These are phyloP conservation scores for Triops cancriformis DNA, from an alignment of 1,140 invertebrate genomes.

Conservation along the genomic window DNA sequence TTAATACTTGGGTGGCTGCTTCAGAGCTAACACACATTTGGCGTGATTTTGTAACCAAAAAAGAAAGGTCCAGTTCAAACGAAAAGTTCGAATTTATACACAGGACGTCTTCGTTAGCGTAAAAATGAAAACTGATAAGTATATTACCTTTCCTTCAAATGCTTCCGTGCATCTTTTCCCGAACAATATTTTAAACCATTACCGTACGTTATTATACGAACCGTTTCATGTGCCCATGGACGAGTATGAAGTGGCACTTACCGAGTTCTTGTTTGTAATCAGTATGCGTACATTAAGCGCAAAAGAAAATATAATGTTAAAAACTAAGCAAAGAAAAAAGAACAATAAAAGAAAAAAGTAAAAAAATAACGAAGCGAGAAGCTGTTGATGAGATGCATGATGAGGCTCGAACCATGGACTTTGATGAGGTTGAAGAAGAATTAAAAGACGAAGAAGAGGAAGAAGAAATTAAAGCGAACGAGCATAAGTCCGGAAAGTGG, in stretches of 20 bases:
- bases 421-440: no score
- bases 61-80: not conserved
- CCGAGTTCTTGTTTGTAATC: no score
- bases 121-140: not conserved
- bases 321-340: no score
- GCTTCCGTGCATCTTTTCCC: not conserved
- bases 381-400: no score
- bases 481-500: no score
- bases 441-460: no score
- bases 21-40: not conserved
- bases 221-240: not conserved
- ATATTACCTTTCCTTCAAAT: not conserved
- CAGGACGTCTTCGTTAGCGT: not conserved
- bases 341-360: no score
- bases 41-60: not conserved
- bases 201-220: not conserved
- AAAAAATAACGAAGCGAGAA: no score
- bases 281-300: not conserved
- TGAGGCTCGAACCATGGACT: no score
- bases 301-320: no score
- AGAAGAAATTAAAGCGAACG: no score
- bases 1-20: not conserved
- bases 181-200: not conserved
- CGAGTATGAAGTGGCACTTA: not conserved
- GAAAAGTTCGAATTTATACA: not conserved